Base-by-base conservation (phyloP, 2,113 vertebrate genomes). In the Brienomyrus brachyistius region DNA sequence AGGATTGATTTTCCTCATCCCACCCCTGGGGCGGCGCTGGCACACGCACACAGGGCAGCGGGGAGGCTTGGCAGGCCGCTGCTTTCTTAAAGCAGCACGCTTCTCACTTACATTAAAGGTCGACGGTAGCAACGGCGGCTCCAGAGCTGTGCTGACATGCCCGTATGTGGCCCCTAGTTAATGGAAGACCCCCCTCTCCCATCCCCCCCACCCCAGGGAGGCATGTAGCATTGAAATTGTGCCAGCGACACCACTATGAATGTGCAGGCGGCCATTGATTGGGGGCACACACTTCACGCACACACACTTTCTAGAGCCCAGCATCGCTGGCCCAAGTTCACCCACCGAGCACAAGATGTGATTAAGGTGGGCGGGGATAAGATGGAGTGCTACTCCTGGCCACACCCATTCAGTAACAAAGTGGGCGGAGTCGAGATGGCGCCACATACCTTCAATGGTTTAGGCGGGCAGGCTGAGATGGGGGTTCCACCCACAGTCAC, bases 1-100 rank as follows among this genome's bases (percentile, higher is more conserved):
- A 89, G 74, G 80, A 82, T 56, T 54, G 88, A 82, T 89, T 89
- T 82, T 52, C 52, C 74, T 89, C 70, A 82, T 45, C 88, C 74
- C n/a, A 31, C 31, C 21, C 10, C 70, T n/a, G 62, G 74, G 11
- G 31, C 23, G 15, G 82, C 52, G 35, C 31, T 82, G 5, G 23
- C 88, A 31, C 27, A 47, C 51, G 23, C 15, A 59, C 77, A 59
- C 51, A 59, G 51, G 35, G 51, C 47, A 50, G 45, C 21, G 7
- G 50, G 31, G 17, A 9, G n/a, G 13, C 27, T 87, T 35, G 23
- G n/a, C 15, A 86, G 48, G n/a, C 27, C 50, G 0, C 15, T 10
- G 45, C 19, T 27, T 54, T 31, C 17, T 86, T 52, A 86, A 31
- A 86, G 40, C 43, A 15, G 21, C 7, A 86, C 83, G 17, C 50